phyloP scores from a whole-genome alignment of 2,888 invertebrate species.

The Apoda limacodes region DNA sequence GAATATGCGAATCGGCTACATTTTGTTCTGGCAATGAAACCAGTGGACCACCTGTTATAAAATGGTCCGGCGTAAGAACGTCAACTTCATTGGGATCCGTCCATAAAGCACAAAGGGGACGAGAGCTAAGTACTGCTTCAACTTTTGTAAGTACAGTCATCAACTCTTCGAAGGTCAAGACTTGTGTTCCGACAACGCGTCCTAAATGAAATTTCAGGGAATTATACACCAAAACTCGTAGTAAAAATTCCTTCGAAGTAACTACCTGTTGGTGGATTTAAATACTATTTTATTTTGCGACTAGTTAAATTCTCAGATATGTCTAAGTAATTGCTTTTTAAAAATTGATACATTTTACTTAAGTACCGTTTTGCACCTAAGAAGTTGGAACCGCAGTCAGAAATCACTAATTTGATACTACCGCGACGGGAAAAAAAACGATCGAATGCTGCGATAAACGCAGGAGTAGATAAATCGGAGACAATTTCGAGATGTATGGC shows the following conservation, averaged over 20 bases:
- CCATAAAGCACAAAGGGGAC: conserved; percentile 6
- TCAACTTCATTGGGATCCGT: conserved; percentile 10
- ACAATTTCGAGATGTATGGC: conserved; percentile 12
- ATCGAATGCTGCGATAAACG: conserved; percentile 6
- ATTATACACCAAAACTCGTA: not conserved
- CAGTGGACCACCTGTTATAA: conserved; percentile 2
- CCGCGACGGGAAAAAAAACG: conserved; percentile 13
- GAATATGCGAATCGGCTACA: not conserved
- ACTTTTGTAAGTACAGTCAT: conserved; percentile 2
- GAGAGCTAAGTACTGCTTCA: conserved; percentile 7
- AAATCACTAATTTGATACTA: conserved; percentile 1
- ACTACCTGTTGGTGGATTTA: conserved; percentile 1
- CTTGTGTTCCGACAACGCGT: conserved; percentile 1
- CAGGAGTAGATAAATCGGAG: conserved; percentile 5
- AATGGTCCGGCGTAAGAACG: conserved; percentile 7
- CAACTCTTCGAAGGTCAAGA: conserved; percentile 4
- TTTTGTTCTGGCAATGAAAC: not conserved
- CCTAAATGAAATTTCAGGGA: conserved; percentile 1
- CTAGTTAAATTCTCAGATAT: not conserved
- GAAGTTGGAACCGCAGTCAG: conserved; percentile 12
- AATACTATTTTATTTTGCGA: conserved; percentile 1
- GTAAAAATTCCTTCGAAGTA: conserved; percentile 1
- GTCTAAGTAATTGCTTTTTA: no score
- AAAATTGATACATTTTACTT: not conserved
- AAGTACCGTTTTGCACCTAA: conserved; percentile 5